phyloP scores from a whole-genome alignment of 2,797 vertebrate species.

The Tenualosa ilisha region DNA sequence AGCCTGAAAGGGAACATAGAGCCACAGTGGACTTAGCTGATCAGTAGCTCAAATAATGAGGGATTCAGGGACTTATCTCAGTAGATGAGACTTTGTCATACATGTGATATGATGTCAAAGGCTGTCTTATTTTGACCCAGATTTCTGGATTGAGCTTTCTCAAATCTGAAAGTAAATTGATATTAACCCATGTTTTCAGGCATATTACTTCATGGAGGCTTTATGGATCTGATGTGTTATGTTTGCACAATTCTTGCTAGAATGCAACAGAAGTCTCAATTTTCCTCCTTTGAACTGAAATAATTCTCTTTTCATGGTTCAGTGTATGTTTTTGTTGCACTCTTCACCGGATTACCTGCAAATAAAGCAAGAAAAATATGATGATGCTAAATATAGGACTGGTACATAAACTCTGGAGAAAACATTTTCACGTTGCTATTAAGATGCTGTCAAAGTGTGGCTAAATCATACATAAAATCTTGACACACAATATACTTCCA shows the following conservation, averaged over 20 bases:
- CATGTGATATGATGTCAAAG: neutral
- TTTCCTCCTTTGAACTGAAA: too few relatives aligned
- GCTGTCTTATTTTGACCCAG: conserved; percentile 24
- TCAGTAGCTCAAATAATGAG: neutral
- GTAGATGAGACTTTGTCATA: neutral
- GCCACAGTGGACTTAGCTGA: neutral
- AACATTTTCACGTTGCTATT: neutral
- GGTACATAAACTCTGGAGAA: too few relatives aligned
- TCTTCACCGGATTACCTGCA: too few relatives aligned
- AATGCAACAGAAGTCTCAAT: too few relatives aligned
- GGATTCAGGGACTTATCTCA: conserved; percentile 19
- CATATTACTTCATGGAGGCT: neutral
- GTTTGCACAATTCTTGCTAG: neutral
- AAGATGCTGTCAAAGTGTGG: neutral
- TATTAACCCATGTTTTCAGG: neutral
- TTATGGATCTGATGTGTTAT: neutral
- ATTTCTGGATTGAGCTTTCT: conserved; percentile 15
- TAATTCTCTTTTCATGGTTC: too few relatives aligned
- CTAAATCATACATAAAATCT: neutral
- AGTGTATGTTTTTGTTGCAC: neutral
- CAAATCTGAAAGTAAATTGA: neutral
- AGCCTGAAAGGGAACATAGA: neutral
- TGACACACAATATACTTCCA: neutral
- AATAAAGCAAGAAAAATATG: too few relatives aligned
- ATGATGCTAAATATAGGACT: too few relatives aligned